Evolutionary conservation across 2,113 vertebrate species (phyloP).

Genomic region (Irena cyanogastra): DNA sequence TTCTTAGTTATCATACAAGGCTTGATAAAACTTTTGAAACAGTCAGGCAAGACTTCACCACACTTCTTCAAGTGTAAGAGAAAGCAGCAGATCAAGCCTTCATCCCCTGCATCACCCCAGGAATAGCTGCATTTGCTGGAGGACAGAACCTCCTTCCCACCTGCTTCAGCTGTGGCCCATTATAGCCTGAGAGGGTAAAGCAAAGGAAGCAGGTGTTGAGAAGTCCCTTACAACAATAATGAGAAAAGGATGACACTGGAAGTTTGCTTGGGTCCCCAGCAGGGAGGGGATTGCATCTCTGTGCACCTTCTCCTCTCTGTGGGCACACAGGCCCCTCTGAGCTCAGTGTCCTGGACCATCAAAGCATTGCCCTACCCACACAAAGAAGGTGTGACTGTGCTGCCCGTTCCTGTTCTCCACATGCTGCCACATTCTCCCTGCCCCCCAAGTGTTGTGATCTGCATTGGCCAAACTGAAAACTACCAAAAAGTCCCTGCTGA

Average conservation of each 20-base stretch:
- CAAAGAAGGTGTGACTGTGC: accelerated
- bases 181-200: background rate
- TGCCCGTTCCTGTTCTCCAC: background rate
- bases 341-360: background rate
- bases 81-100: background rate
- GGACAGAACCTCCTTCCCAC: background rate
- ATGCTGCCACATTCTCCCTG: background rate
- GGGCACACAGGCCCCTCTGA: accelerated
- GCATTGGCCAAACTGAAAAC: background rate
- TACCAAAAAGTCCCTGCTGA: background rate
- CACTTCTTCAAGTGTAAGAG: background rate
- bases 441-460: background rate
- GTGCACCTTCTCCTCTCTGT: background rate
- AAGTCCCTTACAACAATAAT: background rate
- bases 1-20: background rate
- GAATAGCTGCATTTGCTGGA: background rate
- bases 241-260: background rate
- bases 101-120: background rate
- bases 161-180: background rate
- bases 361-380: background rate
- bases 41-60: background rate
- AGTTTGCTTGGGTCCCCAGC: background rate
- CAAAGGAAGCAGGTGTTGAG: background rate
- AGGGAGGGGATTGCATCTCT: background rate
- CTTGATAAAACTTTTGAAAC: background rate